Conservation (phyloP, 2,113 vertebrate genomes). For the Melanocharis versteri region DNA sequence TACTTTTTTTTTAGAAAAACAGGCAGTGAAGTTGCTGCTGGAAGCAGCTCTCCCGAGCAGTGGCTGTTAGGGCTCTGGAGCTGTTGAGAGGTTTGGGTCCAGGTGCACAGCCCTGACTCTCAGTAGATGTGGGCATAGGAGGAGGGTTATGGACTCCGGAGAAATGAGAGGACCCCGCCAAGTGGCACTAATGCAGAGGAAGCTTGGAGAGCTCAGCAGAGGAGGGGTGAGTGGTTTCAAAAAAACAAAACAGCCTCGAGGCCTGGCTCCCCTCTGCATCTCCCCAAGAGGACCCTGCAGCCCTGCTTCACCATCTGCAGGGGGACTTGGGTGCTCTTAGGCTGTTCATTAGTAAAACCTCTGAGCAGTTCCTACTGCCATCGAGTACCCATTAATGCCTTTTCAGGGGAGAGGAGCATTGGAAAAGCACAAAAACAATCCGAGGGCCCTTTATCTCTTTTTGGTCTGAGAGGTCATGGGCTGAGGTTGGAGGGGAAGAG, state of each 20-base stretch:
- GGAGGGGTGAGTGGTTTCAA: neutral
- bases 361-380: neutral
- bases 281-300: neutral
- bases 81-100: neutral
- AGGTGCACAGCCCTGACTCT: neutral
- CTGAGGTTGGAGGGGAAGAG: neutral
- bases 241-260: neutral
- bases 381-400: slow-evolving; percentile 57
- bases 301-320: neutral
- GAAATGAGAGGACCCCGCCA: neutral
- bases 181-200: neutral
- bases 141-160: neutral
- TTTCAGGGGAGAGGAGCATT: slow-evolving; percentile 20
- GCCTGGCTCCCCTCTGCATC: neutral
- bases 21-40: neutral
- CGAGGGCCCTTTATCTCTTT: slow-evolving; percentile 36
- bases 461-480: neutral
- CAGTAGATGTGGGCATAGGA: neutral
- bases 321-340: slow-evolving; percentile 49
- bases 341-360: slow-evolving; percentile 54
- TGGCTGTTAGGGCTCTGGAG: neutral
- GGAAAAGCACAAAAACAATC: slow-evolving; percentile 45
- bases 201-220: neutral
- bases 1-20: neutral
- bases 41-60: neutral